phyloP scores from a whole-genome alignment of 2,797 vertebrate species.

The Notamacropus eugenii region DNA sequence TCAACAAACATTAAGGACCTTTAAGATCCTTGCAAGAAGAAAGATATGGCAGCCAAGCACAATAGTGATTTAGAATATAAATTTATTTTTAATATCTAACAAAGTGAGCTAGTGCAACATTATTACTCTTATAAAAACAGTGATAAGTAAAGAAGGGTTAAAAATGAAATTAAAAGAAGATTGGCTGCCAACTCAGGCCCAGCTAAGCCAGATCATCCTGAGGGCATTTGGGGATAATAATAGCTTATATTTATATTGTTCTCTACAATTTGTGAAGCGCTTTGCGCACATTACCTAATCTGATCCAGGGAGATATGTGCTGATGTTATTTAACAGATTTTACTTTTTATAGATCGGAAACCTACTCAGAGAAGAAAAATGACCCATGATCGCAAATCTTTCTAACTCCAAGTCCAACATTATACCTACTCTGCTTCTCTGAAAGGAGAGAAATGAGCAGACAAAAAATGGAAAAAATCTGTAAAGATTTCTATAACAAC shows the following conservation, averaged over 20 bases:
- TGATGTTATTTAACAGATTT: background rate
- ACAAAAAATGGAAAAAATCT: background rate
- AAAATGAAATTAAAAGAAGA: background rate
- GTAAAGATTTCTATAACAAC: background rate
- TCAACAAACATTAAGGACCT: background rate
- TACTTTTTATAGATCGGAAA: background rate
- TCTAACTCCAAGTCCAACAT: background rate
- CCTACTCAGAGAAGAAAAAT: background rate
- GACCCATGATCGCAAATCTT: background rate
- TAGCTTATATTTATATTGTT: background rate
- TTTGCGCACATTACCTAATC: background rate
- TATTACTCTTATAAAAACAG: background rate
- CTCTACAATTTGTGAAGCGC: background rate
- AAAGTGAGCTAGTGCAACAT: background rate
- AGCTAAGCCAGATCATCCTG: background rate
- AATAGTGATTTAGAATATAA: background rate
- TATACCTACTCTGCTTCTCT: background rate
- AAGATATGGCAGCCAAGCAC: background rate
- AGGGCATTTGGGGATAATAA: background rate
- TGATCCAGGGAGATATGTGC: background rate
- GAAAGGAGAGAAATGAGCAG: background rate
- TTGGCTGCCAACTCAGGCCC: background rate
- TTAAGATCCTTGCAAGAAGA: background rate
- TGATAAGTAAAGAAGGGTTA: background rate
- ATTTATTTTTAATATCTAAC: background rate